phyloP scores from a whole-genome alignment of 2,113 vertebrate species.

The Pachypanchax playfairii region DNA sequence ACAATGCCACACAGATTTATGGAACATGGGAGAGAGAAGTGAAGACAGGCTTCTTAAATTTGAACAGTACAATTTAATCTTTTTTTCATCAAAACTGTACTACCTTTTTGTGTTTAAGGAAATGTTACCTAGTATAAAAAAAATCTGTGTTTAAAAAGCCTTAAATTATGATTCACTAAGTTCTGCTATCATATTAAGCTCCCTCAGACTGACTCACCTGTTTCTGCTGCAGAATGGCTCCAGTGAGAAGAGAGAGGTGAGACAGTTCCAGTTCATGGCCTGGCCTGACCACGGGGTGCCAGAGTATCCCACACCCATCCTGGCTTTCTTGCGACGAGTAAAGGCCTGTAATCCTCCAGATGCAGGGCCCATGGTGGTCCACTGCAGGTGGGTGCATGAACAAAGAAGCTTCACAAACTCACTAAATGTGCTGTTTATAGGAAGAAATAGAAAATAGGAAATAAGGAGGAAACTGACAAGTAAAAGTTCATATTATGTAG shows the following conservation, averaged over 20 bases:
- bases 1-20: background rate
- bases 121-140: conserved; percentile 5
- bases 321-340: conserved; percentile 91
- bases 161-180: conserved; percentile 1
- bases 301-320: conserved; percentile 93
- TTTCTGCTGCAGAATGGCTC: conserved; percentile 86
- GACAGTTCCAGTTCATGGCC: conserved; percentile 98
- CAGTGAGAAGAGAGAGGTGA: conserved; percentile 92
- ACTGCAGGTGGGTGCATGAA: conserved; percentile 86
- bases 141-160: conserved; percentile 12
- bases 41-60: conserved; percentile 17
- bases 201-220: background rate
- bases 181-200: background rate
- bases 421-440: background rate
- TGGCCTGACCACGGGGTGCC: conserved; percentile 96
- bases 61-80: conserved; percentile 9
- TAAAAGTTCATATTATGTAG: no score
- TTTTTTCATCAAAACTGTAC: conserved; percentile 16
- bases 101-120: conserved; percentile 20
- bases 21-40: background rate
- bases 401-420: background rate
- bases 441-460: background rate
- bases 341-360: conserved; percentile 93
- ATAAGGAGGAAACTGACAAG: no score
- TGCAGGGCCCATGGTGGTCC: conserved; percentile 94